A percentile compares a stretch with the other conserved stretches of the same genome.
These are phyloP conservation scores for Eupithecia centaureata DNA, from an alignment of 2,888 invertebrate species.

Conservation along the genomic window DNA sequence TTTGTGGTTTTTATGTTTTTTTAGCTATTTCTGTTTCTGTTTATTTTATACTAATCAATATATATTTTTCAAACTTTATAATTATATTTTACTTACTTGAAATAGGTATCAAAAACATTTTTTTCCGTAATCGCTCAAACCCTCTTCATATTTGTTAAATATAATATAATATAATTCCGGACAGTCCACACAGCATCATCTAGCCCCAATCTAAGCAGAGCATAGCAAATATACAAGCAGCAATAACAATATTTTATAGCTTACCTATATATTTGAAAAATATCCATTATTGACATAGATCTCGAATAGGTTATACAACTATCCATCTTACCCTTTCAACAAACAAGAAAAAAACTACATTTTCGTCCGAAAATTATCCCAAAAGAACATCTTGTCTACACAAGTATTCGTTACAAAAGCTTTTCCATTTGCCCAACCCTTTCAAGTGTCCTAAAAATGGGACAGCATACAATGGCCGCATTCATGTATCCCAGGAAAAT, in stretches of 20 bases:
- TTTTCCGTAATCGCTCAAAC: too few relatives aligned
- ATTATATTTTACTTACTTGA: too few relatives aligned
- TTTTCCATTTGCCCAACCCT: conserved; percentile 47
- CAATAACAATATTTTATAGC: conserved; percentile 12
- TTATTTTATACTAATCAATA: too few relatives aligned
- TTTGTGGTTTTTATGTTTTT: too few relatives aligned
- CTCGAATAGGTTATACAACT: background rate
- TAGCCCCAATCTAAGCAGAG: too few relatives aligned
- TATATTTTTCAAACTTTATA: too few relatives aligned
- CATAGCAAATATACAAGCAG: background rate
- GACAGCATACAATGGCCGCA: conserved; percentile 56
- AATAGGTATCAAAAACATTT: too few relatives aligned
- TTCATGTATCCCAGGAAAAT: conserved; percentile 49
- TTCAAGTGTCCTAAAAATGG: conserved; percentile 58
- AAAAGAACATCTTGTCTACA: conserved; percentile 39
- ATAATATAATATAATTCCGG: too few relatives aligned
- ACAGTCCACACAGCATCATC: too few relatives aligned
- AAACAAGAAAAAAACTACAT: conserved; percentile 37
- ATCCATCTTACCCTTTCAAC: conserved; percentile 13
- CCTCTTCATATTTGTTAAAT: too few relatives aligned
- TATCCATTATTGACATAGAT: conserved; percentile 8
- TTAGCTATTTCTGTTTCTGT: too few relatives aligned
- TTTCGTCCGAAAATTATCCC: conserved; percentile 38
- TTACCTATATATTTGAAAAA: conserved; percentile 26
- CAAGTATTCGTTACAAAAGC: conserved; percentile 39